Evolutionary conservation across 2,113 vertebrate species (phyloP).

Genomic region (Hoplias malabaricus): DNA sequence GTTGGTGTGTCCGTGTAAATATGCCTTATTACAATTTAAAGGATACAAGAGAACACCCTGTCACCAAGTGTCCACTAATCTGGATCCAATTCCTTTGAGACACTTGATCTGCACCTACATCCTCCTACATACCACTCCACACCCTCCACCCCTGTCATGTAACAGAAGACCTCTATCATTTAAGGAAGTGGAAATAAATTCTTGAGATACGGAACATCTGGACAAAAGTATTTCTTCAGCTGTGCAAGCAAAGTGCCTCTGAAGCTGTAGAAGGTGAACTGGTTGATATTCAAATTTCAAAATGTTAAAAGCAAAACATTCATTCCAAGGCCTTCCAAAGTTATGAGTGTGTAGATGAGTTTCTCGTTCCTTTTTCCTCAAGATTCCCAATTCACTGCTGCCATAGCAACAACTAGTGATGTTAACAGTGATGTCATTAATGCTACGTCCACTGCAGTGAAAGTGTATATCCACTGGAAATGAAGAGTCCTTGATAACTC

Average conservation of each 20-base stretch:
- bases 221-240: neutral
- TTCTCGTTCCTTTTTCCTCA: neutral
- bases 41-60: conserved; percentile 60
- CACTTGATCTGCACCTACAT: conserved; percentile 58
- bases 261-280: neutral
- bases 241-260: neutral
- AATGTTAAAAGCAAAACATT: neutral
- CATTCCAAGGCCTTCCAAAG: neutral
- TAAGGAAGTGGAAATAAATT: neutral
- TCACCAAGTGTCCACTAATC: conserved; percentile 57
- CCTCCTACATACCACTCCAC: conserved; percentile 49
- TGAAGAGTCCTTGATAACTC: neutral
- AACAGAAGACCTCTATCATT: conserved; percentile 52
- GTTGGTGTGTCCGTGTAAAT: too few species aligned
- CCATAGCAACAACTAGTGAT: conserved; percentile 16
- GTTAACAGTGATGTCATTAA: neutral
- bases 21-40: conserved; percentile 55
- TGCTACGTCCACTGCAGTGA: neutral
- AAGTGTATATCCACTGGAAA: neutral
- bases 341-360: neutral
- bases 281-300: neutral
- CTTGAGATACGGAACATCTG: neutral
- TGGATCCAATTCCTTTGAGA: conserved; percentile 58
- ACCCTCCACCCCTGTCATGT: conserved; percentile 29
- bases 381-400: neutral